These are phyloP conservation scores for Hemichromis elongatus DNA, from an alignment of 2,113 vertebrate genomes.

Conservation along the genomic window DNA sequence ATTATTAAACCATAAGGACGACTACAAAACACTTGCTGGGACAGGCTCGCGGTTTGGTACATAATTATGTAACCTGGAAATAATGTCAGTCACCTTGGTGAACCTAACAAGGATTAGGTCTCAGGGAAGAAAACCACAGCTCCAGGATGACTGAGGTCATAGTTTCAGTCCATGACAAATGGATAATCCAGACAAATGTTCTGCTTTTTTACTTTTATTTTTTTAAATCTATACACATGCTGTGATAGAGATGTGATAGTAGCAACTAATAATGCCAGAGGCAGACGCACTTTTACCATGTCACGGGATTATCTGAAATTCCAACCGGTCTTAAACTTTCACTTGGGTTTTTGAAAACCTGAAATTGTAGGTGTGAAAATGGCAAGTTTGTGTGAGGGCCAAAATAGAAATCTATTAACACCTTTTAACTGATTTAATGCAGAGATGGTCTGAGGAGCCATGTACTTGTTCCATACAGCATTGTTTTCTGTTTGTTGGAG, in stretches of 20 bases:
- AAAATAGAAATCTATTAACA: neutral
- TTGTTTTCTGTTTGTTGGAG: neutral
- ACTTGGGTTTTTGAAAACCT: neutral
- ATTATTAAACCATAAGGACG: slow-evolving; percentile 11
- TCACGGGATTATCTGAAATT: neutral
- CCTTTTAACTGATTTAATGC: neutral
- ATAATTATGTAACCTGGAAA: slow-evolving; percentile 32
- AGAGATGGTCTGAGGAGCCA: neutral
- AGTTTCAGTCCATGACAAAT: neutral
- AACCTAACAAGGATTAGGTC: neutral
- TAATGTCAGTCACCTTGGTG: neutral
- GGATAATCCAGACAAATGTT: neutral
- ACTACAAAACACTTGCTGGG: neutral
- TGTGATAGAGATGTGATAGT: fast-evolving
- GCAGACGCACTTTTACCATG: neutral
- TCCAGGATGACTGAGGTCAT: neutral
- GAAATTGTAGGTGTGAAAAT: neutral
- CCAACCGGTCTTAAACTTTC: neutral
- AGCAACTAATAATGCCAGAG: neutral
- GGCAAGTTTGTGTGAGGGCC: neutral
- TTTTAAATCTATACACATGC: neutral
- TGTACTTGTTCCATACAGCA: neutral
- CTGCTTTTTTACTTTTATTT: neutral
- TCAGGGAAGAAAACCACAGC: neutral
- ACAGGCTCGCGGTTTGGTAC: neutral